These are phyloP conservation scores for Cyanoramphus novaezelandiae DNA, from an alignment of 2,113 vertebrate genomes.

Conservation along the genomic window DNA sequence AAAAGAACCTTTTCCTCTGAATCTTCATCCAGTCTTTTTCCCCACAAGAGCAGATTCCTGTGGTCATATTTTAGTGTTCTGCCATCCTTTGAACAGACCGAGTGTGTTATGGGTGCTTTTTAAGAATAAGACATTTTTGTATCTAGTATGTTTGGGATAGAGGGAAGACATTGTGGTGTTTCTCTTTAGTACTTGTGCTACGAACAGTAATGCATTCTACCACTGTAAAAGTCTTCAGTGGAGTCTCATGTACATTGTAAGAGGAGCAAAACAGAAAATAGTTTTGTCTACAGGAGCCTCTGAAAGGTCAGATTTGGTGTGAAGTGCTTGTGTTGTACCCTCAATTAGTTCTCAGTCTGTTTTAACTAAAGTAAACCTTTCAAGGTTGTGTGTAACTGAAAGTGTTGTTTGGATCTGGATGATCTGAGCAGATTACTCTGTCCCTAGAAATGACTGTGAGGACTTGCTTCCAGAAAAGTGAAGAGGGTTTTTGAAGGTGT, in stretches of 20 bases:
- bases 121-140: background rate
- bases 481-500: background rate
- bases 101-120: background rate
- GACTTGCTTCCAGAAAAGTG: background rate
- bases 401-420: background rate
- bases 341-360: background rate
- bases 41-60: fast-evolving
- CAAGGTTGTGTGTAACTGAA: background rate
- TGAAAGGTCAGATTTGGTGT: background rate
- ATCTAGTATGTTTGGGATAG: background rate
- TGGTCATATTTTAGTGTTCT: background rate
- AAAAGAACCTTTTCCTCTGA: background rate
- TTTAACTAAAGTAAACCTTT: background rate
- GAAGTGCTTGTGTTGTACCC: background rate
- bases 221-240: background rate
- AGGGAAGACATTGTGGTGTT: background rate
- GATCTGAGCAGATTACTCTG: background rate
- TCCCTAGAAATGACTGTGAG: background rate
- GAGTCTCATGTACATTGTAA: background rate
- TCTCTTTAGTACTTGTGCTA: background rate
- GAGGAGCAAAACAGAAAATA: background rate
- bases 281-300: background rate
- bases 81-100: background rate
- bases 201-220: background rate
- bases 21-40: background rate